Percentiles rank a stretch among this genome's conserved stretches.
These are phyloP conservation scores for Acanthococcus lagerstroemiae DNA, from an alignment of 2,888 invertebrate species.

Conservation along the genomic window DNA sequence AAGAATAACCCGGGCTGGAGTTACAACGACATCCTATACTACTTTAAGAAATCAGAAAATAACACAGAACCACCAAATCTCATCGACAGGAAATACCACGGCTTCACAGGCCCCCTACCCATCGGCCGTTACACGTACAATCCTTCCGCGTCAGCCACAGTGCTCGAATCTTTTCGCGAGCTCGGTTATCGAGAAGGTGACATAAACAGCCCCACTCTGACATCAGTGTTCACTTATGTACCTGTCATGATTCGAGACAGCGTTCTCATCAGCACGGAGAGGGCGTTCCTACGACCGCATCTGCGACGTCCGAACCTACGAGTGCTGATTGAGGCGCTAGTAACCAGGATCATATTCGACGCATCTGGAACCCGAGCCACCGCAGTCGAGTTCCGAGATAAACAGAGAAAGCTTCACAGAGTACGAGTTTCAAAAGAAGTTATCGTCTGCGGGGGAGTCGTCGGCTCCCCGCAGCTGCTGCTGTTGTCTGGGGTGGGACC, in stretches of 20 bases:
- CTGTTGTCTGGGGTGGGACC: slow-evolving; percentile 59
- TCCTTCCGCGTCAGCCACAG: slow-evolving; percentile 41
- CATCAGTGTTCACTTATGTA: slow-evolving; percentile 37
- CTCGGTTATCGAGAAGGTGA: slow-evolving; percentile 42
- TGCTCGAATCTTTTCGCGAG: slow-evolving; percentile 41
- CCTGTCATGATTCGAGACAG: slow-evolving; percentile 38
- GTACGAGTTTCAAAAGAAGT: slow-evolving; percentile 56
- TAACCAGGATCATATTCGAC: slow-evolving; percentile 47
- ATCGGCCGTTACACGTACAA: slow-evolving; percentile 43
- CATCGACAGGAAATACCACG: slow-evolving; percentile 42
- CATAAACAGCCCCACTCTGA: slow-evolving; percentile 39
- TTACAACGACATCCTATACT: slow-evolving; percentile 41
- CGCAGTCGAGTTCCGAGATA: slow-evolving; percentile 60
- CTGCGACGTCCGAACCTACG: slow-evolving; percentile 39
- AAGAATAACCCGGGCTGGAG: slow-evolving; percentile 50
- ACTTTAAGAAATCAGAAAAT: slow-evolving; percentile 44
- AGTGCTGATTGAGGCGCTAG: slow-evolving; percentile 46
- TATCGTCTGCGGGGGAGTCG: slow-evolving; percentile 55
- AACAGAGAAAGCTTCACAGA: slow-evolving; percentile 36
- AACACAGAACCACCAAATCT: slow-evolving; percentile 39
- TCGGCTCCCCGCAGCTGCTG: slow-evolving; percentile 57
- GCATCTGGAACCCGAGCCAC: slow-evolving; percentile 50
- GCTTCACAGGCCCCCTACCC: slow-evolving; percentile 41
- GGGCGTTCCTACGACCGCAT: slow-evolving; percentile 45
- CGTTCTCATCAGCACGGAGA: slow-evolving; percentile 44